Percentiles rank a stretch among this genome's conserved stretches.
phyloP scores from a whole-genome alignment of 1,140 invertebrate species.

The Philotrypesis tridentata region DNA sequence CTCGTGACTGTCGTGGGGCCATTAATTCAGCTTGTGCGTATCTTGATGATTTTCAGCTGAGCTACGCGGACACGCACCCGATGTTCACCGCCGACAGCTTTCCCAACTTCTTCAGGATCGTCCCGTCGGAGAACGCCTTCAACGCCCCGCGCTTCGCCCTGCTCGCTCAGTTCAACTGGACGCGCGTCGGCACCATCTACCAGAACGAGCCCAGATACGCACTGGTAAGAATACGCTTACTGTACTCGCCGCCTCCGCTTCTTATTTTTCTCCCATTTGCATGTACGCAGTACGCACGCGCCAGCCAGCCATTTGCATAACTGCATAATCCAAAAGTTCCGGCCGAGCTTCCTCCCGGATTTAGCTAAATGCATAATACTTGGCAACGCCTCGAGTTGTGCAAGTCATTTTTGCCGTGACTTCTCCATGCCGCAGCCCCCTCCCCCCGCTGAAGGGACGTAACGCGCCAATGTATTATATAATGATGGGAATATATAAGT shows the following conservation, averaged over 20 bases:
- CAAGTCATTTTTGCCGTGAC: conserved; percentile 12
- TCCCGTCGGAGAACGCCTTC: conserved; percentile 96
- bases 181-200: conserved; percentile 95
- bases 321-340: not conserved
- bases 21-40: not conserved
- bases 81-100: conserved; percentile 96
- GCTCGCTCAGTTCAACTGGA: conserved; percentile 96
- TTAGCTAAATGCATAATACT: conserved; percentile 40
- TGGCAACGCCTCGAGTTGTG: not conserved
- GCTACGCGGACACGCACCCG: conserved; percentile 98
- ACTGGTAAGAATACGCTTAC: conserved; percentile 79
- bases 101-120: conserved; percentile 97
- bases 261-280: not conserved
- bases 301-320: not conserved
- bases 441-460: no score
- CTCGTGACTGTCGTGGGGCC: no score
- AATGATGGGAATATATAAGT: not conserved
- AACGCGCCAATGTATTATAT: not conserved
- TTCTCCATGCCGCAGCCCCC: not conserved
- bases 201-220: conserved; percentile 97
- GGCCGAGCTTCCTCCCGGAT: not conserved
- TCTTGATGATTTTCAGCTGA: conserved; percentile 81
- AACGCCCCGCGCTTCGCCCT: conserved; percentile 93
- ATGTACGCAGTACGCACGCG: not conserved
- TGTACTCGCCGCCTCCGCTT: not conserved